phyloP scores from a whole-genome alignment of 1,140 invertebrate genomes.

The Papilio glaucus region DNA sequence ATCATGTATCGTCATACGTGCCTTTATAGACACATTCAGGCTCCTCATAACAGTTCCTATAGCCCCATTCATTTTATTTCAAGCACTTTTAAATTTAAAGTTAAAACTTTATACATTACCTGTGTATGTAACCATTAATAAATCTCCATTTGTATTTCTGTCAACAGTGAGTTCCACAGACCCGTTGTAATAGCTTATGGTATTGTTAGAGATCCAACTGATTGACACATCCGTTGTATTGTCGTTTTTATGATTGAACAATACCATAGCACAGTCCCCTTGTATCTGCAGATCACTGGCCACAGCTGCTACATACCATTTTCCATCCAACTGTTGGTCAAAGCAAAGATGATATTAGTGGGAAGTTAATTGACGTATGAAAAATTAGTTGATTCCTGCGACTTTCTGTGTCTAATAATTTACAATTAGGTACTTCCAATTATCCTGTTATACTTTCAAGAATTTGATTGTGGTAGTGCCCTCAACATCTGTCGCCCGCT shows the following conservation, averaged over 20 bases:
- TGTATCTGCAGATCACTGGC: slow-evolving; percentile 62
- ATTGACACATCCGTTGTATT: slow-evolving; percentile 71
- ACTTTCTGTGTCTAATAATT: too few relatives aligned
- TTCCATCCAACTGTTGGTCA: slow-evolving; percentile 61
- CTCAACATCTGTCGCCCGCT: too few relatives aligned
- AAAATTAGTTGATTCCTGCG: too few relatives aligned
- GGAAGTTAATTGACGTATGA: too few relatives aligned
- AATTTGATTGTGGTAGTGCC: too few relatives aligned
- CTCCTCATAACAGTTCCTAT: background rate
- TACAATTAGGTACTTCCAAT: too few relatives aligned
- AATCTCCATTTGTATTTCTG: slow-evolving; percentile 60
- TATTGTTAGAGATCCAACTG: slow-evolving; percentile 68
- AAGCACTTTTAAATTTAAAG: background rate
- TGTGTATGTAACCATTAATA: slow-evolving; percentile 67
- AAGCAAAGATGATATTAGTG: too few relatives aligned
- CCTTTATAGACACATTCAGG: too few relatives aligned
- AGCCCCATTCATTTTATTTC: too few relatives aligned
- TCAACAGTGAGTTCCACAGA: slow-evolving; percentile 65
- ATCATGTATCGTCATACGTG: too few relatives aligned
- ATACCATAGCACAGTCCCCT: slow-evolving; percentile 67
- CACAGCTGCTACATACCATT: slow-evolving; percentile 67
- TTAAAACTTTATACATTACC: slow-evolving; percentile 46
- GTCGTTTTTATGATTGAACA: slow-evolving; percentile 67
- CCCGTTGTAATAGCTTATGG: slow-evolving; percentile 66
- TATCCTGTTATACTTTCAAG: too few relatives aligned